Evolutionary conservation across 92 coral and sea anemone species (phyloP), one percentile per base, ranked within the genome.

Genomic region (Umimayanthus kanabou): DNA sequence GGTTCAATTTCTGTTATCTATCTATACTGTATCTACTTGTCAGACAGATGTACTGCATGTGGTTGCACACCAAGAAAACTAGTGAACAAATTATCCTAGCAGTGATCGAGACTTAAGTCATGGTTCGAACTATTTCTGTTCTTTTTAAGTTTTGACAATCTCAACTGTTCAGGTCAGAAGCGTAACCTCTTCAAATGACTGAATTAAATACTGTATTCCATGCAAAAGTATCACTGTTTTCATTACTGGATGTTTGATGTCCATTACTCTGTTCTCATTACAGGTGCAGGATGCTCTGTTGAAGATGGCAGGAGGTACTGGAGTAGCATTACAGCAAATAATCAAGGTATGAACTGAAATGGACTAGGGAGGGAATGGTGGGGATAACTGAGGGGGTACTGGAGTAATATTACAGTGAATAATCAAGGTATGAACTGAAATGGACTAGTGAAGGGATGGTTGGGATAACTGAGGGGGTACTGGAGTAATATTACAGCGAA

Each of bases 281-380:
- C 80, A 94, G 98, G 98, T 20, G 88, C 92, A 15, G 83, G 93
- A 6, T 94, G 98, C 80, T 90, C 93, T 81, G 47, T 89, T 30
- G 88, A 88, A 39, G 82, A 86, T 80, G 90, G 90, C 30, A 85
- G 81, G 42, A 90, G 92, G 45, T 75, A 79, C 81, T 94, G 98
- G 98, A 85, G 73, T 33, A 92, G 87, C 13, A 83, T 86, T 40
- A 87, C 89, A 6, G 93, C 98, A 37, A 89, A 79, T 53, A 91
- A 92, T 89, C 90, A 91, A 87, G 91, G 98, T 94, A 58, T 42
- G 55, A 37, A 1, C 39, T 61, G n/a, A 1, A 29, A 16, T 30
- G 29, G 28, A 11, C 74, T 37, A 7, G n/a, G 43, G 49, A 39
- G 18, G 76, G 42, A 18, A 10, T 9, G 57, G 14, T 50, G 7